Conservation (phyloP, 2,797 vertebrate species). For the Malacoctenus gilli region DNA sequence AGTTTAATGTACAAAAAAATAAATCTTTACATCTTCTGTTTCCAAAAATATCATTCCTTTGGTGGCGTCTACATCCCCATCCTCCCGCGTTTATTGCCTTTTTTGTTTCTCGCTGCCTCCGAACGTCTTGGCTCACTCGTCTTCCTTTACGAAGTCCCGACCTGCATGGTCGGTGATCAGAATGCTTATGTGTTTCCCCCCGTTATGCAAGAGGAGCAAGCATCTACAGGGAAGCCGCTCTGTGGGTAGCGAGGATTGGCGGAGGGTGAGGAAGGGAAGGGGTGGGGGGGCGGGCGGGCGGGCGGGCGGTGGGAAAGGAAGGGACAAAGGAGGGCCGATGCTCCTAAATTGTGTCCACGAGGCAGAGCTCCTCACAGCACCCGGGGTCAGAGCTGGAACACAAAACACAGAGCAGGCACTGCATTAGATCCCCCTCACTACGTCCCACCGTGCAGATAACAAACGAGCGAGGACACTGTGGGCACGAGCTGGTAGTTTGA, state of each 20-base stretch:
- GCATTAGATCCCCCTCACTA: conserved; percentile 46
- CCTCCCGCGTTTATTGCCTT: conserved; percentile 59
- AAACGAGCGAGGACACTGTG: conserved; percentile 22
- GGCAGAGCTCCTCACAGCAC: conserved; percentile 61
- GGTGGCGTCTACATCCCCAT: conserved; percentile 43
- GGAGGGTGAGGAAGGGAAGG: conserved; percentile 43
- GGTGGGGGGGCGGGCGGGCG: no score
- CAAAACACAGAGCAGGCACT: conserved; percentile 53
- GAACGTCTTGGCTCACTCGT: conserved; percentile 22
- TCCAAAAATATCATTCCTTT: conserved; percentile 70
- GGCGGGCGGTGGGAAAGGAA: conserved; percentile 31
- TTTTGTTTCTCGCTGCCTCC: conserved; percentile 9
- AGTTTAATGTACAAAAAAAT: conserved; percentile 67
- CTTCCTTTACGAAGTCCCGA: conserved; percentile 41
- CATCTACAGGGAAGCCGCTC: conserved; percentile 40
- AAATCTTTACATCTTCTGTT: conserved; percentile 66
- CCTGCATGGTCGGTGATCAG: conserved; percentile 43
- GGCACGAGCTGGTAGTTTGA: conserved; percentile 12
- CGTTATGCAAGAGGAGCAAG: conserved; percentile 42
- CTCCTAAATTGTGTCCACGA: conserved; percentile 60
- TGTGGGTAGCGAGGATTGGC: conserved; percentile 44
- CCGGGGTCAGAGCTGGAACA: conserved; percentile 61
- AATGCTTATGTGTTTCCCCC: conserved; percentile 43
- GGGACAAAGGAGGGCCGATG: conserved; percentile 52
- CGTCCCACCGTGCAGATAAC: conserved; percentile 17